Conservation (phyloP, 2,113 vertebrate genomes). For the Hystrix cristata region DNA sequence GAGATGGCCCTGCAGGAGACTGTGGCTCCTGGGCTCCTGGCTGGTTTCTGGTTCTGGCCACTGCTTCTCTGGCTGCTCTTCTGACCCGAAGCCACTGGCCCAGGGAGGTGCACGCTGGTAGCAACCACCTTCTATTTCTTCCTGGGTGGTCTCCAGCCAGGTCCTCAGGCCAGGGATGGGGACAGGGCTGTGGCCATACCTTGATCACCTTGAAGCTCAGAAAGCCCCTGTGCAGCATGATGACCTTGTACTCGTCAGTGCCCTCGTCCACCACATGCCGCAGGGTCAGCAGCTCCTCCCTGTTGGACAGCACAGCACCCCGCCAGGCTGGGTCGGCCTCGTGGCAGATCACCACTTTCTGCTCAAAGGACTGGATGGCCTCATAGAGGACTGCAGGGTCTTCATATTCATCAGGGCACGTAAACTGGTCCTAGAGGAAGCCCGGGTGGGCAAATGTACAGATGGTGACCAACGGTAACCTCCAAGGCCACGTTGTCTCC, state of each 20-base stretch:
- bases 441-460: neutral
- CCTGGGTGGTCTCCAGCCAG: rapidly evolving
- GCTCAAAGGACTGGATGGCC: conserved; percentile 95
- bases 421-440: conserved; percentile 95
- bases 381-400: conserved; percentile 94
- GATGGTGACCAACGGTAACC: neutral
- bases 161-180: rapidly evolving
- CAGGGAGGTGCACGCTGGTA: rapidly evolving
- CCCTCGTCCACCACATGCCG: conserved; percentile 98
- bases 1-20: neutral
- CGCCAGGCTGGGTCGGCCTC: conserved; percentile 98
- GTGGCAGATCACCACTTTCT: conserved; percentile 96
- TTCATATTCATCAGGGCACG: conserved; percentile 97
- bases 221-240: conserved; percentile 98
- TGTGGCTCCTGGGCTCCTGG: rapidly evolving
- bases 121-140: neutral
- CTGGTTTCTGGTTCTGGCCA: neutral
- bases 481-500: neutral
- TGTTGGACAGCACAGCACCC: conserved; percentile 95
- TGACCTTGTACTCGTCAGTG: conserved; percentile 97
- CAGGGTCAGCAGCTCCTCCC: conserved; percentile 95
- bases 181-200: conserved; percentile 85
- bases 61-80: rapidly evolving
- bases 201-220: conserved; percentile 99
- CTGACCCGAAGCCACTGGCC: neutral